These are phyloP conservation scores for Trachelus troglodyta DNA, from an alignment of 2,888 invertebrate species.

Conservation along the genomic window DNA sequence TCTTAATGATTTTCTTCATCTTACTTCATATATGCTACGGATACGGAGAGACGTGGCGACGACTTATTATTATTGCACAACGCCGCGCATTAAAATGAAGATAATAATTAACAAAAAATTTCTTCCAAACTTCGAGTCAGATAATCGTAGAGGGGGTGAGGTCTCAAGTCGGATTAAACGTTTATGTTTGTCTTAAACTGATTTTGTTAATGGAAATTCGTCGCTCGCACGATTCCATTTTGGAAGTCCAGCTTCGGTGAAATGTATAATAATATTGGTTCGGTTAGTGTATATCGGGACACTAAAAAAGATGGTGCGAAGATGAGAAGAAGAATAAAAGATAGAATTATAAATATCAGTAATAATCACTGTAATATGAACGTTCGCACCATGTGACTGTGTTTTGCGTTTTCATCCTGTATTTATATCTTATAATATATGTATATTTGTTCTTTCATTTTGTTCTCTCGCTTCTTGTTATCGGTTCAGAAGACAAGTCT, in stretches of 20 bases:
- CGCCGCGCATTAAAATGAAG: not conserved
- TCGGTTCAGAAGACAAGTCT: not conserved
- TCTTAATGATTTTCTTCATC: not conserved
- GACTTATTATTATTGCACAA: not conserved
- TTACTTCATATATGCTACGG: not conserved
- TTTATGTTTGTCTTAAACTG: not conserved
- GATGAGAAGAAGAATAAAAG: not conserved
- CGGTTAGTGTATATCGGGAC: not conserved
- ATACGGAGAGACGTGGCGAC: not conserved
- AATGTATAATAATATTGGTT: not conserved
- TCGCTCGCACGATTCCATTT: not conserved
- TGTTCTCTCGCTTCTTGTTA: not conserved
- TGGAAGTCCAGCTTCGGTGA: not conserved
- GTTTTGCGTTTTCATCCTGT: not conserved
- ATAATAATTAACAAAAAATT: not conserved
- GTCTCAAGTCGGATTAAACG: not conserved
- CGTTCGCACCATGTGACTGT: not conserved
- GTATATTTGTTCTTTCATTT: not conserved
- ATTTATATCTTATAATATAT: conserved; percentile 3
- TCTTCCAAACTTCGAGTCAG: not conserved
- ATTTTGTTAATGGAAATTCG: not conserved
- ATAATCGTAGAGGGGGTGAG: not conserved
- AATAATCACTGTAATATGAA: not conserved
- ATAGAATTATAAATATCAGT: not conserved
- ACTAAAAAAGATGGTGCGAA: not conserved